These are phyloP conservation scores for Tetragonisca angustula DNA, from an alignment of 2,888 invertebrate species.

Conservation along the genomic window DNA sequence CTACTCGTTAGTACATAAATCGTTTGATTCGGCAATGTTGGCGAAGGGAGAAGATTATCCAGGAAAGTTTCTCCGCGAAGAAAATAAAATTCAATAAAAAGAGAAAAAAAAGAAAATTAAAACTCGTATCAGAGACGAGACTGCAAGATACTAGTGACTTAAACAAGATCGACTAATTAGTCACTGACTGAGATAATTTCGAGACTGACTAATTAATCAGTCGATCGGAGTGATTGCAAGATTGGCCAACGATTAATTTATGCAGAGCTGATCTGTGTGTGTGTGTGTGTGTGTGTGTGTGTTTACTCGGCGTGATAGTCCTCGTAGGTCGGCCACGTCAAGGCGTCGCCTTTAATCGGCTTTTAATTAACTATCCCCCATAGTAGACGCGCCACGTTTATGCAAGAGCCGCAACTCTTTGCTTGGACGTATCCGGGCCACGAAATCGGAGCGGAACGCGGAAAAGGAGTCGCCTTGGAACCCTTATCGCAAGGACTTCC, in stretches of 20 bases:
- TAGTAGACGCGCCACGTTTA: slow-evolving; percentile 26
- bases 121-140: too few relatives aligned
- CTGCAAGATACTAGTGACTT: too few relatives aligned
- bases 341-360: slow-evolving; percentile 52
- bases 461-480: slow-evolving; percentile 58
- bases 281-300: not conserved
- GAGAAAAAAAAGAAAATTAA: too few relatives aligned
- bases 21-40: too few relatives aligned
- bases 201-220: slow-evolving; percentile 23
- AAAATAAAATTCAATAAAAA: too few relatives aligned
- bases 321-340: slow-evolving; percentile 25
- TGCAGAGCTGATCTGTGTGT: slow-evolving; percentile 43
- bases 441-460: slow-evolving; percentile 60
- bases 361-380: slow-evolving; percentile 50
- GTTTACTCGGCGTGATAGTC: slow-evolving; percentile 29
- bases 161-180: too few relatives aligned
- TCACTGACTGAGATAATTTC: too few relatives aligned
- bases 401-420: slow-evolving; percentile 37
- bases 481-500: slow-evolving; percentile 59
- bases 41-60: too few relatives aligned
- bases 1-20: too few relatives aligned
- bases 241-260: slow-evolving; percentile 34
- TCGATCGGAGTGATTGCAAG: not conserved
- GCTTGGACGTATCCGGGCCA: slow-evolving; percentile 44
- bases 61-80: too few relatives aligned